Evolutionary conservation across 1,140 invertebrate genomes (phyloP).

Genomic region (Saccostrea cuccullata): DNA sequence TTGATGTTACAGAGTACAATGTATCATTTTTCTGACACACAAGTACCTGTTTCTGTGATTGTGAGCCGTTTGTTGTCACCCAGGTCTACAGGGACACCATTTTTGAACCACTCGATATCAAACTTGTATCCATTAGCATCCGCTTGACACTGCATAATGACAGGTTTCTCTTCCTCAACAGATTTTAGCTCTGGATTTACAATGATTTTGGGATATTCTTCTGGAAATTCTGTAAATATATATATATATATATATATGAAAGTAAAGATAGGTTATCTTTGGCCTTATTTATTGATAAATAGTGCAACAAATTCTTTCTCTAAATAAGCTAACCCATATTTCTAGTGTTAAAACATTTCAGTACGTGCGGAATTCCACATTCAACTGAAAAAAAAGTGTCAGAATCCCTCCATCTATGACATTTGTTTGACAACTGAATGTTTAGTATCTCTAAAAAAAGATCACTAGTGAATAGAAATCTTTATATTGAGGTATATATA

Average conservation of each 20-base stretch:
- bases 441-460: conserved; percentile 11
- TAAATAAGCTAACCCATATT: not conserved
- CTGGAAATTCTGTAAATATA: conserved; percentile 82
- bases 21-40: not conserved
- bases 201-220: conserved; percentile 93
- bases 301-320: no score
- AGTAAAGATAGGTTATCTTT: not conserved
- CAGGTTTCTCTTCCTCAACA: conserved; percentile 96
- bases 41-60: conserved; percentile 85
- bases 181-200: conserved; percentile 91
- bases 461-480: conserved; percentile 17
- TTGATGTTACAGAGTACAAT: no score
- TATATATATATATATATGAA: no score
- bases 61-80: conserved; percentile 89
- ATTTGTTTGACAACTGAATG: conserved; percentile 25
- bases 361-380: conserved; percentile 1
- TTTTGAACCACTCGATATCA: conserved; percentile 92
- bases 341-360: not conserved
- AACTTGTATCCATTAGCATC: conserved; percentile 87
- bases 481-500: not conserved
- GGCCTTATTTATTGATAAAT: no score
- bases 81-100: conserved; percentile 92
- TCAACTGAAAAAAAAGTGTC: not conserved
- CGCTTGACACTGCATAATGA: conserved; percentile 91
- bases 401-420: not conserved